Conservation (phyloP, 2,797 vertebrate genomes). For the Acipenser oxyrinchus region DNA sequence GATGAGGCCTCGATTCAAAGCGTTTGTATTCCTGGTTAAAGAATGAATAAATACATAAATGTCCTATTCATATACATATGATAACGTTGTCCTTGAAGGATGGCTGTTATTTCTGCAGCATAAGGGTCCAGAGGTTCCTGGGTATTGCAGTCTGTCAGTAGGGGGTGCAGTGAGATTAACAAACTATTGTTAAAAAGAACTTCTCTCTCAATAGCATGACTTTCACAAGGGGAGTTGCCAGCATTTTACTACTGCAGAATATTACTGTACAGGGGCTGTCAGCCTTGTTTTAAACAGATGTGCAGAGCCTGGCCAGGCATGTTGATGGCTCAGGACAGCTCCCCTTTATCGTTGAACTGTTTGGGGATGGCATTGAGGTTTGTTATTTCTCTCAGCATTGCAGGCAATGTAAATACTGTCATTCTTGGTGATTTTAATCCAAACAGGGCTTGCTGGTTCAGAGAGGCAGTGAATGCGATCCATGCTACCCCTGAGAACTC, state of each 20-base stretch:
- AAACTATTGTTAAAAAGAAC: constrained; percentile 8
- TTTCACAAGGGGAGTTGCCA: not conserved
- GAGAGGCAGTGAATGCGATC: no score
- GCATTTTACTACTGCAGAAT: not conserved
- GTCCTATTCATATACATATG: no score
- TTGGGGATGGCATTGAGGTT: not conserved
- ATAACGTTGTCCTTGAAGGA: no score
- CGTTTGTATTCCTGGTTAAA: no score
- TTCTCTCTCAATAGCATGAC: no score
- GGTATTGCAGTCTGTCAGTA: constrained; percentile 16
- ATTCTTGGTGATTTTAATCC: constrained; percentile 4
- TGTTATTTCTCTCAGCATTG: not conserved
- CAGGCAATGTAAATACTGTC: not conserved
- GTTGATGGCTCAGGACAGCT: not conserved
- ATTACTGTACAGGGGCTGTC: not conserved
- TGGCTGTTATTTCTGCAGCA: no score
- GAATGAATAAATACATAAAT: no score
- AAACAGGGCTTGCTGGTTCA: no score
- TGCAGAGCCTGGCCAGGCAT: no score
- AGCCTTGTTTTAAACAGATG: not conserved
- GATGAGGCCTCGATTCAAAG: no score
- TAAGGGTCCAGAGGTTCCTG: no score
- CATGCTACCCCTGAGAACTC: no score
- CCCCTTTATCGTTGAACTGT: not conserved
- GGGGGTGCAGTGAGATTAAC: constrained; percentile 29